Base-by-base conservation (phyloP, 2,888 invertebrate species). In the Andrena chrysosceles region DNA sequence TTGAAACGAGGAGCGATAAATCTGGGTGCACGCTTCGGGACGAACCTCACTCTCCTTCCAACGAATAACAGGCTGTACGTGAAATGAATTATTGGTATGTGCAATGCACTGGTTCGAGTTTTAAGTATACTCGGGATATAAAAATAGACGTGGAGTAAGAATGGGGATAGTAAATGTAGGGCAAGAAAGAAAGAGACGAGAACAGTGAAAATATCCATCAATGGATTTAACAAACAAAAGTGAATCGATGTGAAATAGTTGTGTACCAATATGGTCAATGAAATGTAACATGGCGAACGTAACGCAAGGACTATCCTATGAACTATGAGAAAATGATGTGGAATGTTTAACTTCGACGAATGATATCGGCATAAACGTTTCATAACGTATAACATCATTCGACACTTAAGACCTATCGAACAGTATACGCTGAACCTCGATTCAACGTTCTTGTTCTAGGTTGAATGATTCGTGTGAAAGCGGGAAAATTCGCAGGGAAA, bases 321-420 rank as follows among this genome's bases (percentile, higher is more conserved):
- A 71, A 13, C 13, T 49, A 71, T 49, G 13, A 31, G 62, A 3
- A 66, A 66, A 66, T 23, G 26, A 66, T 29, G n/a, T 49, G 23
- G 29, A 66, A 66, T n/a, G n/a, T 20, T 29, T n/a, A 16, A 5
- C 35, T n/a, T 16, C 4, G 8, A 1, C 54, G 54, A 26, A 52
- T 1, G 20, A 52, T 8, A 23, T 54, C 26, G 54, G 26, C 56
- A 26, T 13, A 13, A 56, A 0, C 56, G 56, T 23, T 56, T 26
- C 56, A 10, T 13, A 56, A 56, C 4, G 56, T 7, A 13, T 20
- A 23, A 56, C 4, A 35, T 33, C 8, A 4, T 8, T 20, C 1
- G 29, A 16, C 33, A 33, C 10, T 35, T 33, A 10, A 35, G 3
- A 20, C 1, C 10, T 20, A 4, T 68, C 23, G 2, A 29, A 26